Evolutionary conservation across 2,113 vertebrate genomes (phyloP), one percentile per base, ranked within the genome.

Genomic region (Fulica atra): DNA sequence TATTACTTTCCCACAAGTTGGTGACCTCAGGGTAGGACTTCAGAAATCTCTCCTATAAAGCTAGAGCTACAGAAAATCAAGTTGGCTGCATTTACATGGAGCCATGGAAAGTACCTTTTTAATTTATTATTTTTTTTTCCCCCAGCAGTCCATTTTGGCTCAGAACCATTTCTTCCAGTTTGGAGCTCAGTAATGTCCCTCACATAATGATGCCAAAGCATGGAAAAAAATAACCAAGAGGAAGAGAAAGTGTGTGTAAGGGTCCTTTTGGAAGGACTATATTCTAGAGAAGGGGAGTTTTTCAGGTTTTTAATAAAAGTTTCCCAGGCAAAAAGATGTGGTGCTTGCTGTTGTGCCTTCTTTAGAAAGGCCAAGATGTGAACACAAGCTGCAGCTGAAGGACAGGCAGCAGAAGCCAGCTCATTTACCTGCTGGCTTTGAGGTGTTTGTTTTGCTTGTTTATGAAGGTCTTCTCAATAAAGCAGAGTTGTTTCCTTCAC

Each of bases 31-130:
- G 88, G 93, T 69, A 94, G 66, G 54, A 71, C 77, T 92, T 90
- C 59, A 96, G 82, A 94, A 92, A 72, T 64, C 36, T 86, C 66
- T 72, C 44, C 94, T 74, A 60, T 97, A 95, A 96, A 96, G 79
- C 53, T 35, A 40, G 46, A 72, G 81, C 77, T 81, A 81, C 50
- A 83, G 76, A 86, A 88, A 94, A 86, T 28, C 5, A 2, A 72
- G 56, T 61, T 89, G 73, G 57, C 61, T 93, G 61, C n/a, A 9
- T 65, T 81, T 61, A 53, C 56, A 81, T 42, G 59, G 59, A 93
- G 63, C 44, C 40, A 59, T 65, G 81, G 74, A 94, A 94, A 96
- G 86, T 36, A 57, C 8, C 29, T 29, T 15, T 23, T 46, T 18
- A 18, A 46, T 19, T 44, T 40, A 10, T 40, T 40, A 12, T 40